A percentile compares a stretch with the other conserved stretches of the same genome.
Conservation (phyloP, 2,113 vertebrate species). For the Tenrec ecaudatus region DNA sequence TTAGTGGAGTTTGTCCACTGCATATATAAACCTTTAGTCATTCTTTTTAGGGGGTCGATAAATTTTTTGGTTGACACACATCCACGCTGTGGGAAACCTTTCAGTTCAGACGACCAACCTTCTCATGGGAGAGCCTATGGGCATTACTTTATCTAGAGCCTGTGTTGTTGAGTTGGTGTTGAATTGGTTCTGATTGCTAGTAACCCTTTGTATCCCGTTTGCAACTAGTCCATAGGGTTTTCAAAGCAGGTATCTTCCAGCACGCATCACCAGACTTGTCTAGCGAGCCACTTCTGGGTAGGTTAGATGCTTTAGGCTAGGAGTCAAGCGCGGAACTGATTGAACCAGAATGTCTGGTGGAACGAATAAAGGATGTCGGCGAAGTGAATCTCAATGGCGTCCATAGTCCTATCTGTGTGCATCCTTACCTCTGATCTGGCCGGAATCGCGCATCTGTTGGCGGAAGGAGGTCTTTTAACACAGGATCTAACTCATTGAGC, state of each 20-base stretch:
- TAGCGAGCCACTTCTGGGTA: background rate
- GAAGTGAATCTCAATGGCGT: background rate
- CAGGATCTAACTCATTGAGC: constrained; percentile 97
- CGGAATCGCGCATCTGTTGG: constrained; percentile 96
- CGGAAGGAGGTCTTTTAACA: constrained; percentile 95
- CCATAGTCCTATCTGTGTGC: background rate
- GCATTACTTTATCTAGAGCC: background rate
- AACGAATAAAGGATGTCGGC: background rate
- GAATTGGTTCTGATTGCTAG: background rate
- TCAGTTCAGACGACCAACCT: background rate
- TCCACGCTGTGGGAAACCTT: background rate
- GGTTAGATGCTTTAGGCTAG: background rate
- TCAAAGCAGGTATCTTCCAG: background rate
- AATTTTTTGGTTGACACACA: background rate
- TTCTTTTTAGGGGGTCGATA: background rate
- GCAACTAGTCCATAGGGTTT: background rate
- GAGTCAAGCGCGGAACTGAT: background rate
- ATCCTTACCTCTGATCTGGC: constrained; percentile 96
- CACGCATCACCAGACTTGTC: background rate
- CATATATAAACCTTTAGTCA: background rate
- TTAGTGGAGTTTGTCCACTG: background rate
- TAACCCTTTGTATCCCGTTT: background rate
- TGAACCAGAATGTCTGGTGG: background rate
- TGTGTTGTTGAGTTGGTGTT: background rate
- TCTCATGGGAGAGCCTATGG: background rate